These are phyloP conservation scores for Bovichtus diacanthus DNA, from an alignment of 2,797 vertebrate genomes.

Conservation along the genomic window DNA sequence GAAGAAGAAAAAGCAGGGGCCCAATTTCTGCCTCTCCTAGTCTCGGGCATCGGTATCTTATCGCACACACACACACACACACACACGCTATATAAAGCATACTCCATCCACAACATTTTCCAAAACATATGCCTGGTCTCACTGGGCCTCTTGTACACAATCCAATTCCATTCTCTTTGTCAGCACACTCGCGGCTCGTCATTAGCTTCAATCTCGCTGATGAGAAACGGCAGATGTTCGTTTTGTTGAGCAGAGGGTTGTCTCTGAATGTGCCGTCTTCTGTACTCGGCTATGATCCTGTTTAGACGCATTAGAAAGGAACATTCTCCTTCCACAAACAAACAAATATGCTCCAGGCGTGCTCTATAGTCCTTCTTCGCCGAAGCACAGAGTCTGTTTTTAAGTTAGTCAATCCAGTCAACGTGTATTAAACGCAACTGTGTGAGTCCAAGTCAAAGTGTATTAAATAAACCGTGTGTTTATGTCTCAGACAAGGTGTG, in stretches of 20 bases:
- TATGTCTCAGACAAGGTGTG: slow-evolving; percentile 34
- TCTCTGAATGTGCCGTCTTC: slow-evolving; percentile 69
- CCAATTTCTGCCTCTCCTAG: slow-evolving; percentile 36
- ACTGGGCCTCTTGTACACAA: slow-evolving; percentile 78
- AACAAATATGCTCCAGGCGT: slow-evolving; percentile 33
- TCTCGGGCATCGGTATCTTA: slow-evolving; percentile 18
- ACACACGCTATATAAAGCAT: slow-evolving; percentile 42
- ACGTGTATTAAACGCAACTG: slow-evolving; percentile 5
- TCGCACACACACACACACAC: neutral
- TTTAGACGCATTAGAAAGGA: slow-evolving; percentile 40
- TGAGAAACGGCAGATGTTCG: slow-evolving; percentile 86
- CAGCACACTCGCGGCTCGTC: slow-evolving; percentile 80
- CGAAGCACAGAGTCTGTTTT: neutral
- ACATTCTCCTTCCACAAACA: slow-evolving; percentile 49
- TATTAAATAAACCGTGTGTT: slow-evolving; percentile 27
- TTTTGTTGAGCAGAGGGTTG: slow-evolving; percentile 74
- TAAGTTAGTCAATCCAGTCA: slow-evolving; percentile 16
- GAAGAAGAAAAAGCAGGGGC: slow-evolving; percentile 33
- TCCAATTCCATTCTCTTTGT: slow-evolving; percentile 82
- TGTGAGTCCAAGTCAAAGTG: slow-evolving; percentile 18
- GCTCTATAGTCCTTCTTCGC: neutral
- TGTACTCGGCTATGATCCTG: slow-evolving; percentile 63
- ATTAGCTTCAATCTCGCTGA: slow-evolving; percentile 85
- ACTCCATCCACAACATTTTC: slow-evolving; percentile 62
- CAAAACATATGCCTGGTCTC: slow-evolving; percentile 82